Evolutionary conservation across 1,140 invertebrate genomes (phyloP).

Genomic region (Procambarus virginalis): DNA sequence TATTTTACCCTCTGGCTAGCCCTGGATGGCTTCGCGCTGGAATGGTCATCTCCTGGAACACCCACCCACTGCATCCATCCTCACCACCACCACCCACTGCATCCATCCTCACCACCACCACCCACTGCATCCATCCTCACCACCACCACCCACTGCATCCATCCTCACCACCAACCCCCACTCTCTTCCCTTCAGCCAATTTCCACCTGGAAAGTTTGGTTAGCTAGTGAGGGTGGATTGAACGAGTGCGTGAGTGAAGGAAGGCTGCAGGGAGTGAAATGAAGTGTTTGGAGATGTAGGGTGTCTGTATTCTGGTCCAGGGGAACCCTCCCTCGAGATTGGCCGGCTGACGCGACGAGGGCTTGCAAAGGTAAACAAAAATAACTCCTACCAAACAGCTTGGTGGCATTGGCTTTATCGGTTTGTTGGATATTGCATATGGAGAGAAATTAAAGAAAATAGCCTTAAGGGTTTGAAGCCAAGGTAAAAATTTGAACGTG

Average conservation of each 20-base stretch:
- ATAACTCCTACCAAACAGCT: not conserved
- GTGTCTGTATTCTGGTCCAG: not conserved
- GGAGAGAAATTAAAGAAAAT: not conserved
- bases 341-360: not conserved
- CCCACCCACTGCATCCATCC: too few species aligned
- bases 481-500: not conserved
- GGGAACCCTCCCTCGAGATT: not conserved
- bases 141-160: too few species aligned
- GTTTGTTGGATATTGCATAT: not conserved
- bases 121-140: too few species aligned
- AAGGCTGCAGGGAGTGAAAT: not conserved
- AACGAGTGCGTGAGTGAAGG: not conserved
- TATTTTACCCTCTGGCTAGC: too few species aligned
- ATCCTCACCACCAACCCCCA: too few species aligned
- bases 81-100: too few species aligned
- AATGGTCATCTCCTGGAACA: too few species aligned
- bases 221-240: not conserved
- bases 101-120: too few species aligned
- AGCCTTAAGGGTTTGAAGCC: not conserved
- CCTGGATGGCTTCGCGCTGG: too few species aligned
- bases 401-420: too few species aligned
- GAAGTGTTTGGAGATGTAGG: not conserved
- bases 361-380: not conserved
- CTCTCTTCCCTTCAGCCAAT: not conserved
- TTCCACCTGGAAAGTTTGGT: not conserved